phyloP scores from a whole-genome alignment of 2,888 invertebrate species.

The Diachrysia chrysitis region DNA sequence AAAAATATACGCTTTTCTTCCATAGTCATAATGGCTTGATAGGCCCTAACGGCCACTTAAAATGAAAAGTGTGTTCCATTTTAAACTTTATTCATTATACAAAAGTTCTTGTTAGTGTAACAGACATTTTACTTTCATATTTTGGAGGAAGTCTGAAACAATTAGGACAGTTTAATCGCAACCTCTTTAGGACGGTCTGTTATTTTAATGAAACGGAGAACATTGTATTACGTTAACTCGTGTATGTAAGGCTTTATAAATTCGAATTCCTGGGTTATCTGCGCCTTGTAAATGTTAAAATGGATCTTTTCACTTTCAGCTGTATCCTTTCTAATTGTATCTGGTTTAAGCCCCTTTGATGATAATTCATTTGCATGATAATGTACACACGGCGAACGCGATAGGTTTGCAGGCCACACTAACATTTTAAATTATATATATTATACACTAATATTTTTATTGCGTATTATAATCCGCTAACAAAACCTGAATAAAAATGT shows the following conservation, averaged over 20 bases:
- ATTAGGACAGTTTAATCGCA: constrained; percentile 65
- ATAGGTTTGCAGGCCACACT: too few species aligned
- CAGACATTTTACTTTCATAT: constrained; percentile 74
- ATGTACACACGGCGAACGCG: too few species aligned
- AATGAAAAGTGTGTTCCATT: constrained; percentile 76
- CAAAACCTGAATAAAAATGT: too few species aligned
- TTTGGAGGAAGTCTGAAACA: constrained; percentile 70
- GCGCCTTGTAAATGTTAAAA: constrained; percentile 42
- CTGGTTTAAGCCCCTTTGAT: constrained; percentile 21
- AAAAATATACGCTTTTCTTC: constrained; percentile 59
- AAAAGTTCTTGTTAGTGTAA: constrained; percentile 72
- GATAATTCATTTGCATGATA: constrained; percentile 2
- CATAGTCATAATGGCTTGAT: constrained; percentile 70
- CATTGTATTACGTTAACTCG: constrained; percentile 54
- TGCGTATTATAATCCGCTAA: too few species aligned
- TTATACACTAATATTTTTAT: too few species aligned
- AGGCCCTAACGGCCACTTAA: constrained; percentile 76
- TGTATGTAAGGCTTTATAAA: constrained; percentile 52
- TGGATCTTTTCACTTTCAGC: constrained; percentile 25
- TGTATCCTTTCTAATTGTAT: constrained; percentile 37
- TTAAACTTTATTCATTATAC: constrained; percentile 76
- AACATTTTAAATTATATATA: too few species aligned
- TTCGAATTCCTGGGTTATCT: constrained; percentile 42
- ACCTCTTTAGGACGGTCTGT: constrained; percentile 60
- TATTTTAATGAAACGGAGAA: constrained; percentile 60